Conservation (phyloP, 2,888 invertebrate genomes). For the Mesoligia furuncula region DNA sequence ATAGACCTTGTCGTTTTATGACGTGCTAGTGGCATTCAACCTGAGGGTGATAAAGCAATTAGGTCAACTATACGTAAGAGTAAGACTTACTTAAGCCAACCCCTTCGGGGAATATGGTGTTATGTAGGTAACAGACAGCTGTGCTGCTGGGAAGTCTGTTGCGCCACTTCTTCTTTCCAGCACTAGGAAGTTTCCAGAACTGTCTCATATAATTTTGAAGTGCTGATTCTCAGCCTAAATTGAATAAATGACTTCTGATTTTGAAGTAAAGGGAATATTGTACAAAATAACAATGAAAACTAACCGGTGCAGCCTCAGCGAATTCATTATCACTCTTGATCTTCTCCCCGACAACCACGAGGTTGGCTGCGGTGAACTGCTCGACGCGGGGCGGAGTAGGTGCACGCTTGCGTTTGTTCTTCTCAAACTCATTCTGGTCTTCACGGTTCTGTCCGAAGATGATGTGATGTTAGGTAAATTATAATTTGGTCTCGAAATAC, state of each 20-base stretch:
- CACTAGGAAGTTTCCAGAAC: not conserved
- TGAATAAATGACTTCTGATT: not conserved
- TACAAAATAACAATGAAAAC: constrained; percentile 49
- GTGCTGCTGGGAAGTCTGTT: no score
- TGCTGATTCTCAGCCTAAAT: no score
- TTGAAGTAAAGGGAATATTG: not conserved
- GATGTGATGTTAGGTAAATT: not conserved
- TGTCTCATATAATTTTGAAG: not conserved
- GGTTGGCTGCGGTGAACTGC: constrained; percentile 93
- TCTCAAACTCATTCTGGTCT: constrained; percentile 97
- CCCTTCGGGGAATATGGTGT: not conserved
- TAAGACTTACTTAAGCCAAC: not conserved
- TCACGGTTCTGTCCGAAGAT: constrained; percentile 92
- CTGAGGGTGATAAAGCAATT: not conserved
- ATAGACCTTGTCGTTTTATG: not conserved
- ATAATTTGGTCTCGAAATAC: not conserved
- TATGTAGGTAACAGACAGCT: not conserved
- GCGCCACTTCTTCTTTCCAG: not conserved
- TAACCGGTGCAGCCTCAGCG: constrained; percentile 94
- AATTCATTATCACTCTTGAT: constrained; percentile 97
- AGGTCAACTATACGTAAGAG: not conserved
- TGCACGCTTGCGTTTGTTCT: constrained; percentile 93
- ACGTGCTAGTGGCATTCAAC: not conserved
- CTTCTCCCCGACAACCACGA: constrained; percentile 95
- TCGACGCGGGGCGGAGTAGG: constrained; percentile 96